These are phyloP conservation scores for Venusia cambrica DNA, from an alignment of 2,888 invertebrate species.

Conservation along the genomic window DNA sequence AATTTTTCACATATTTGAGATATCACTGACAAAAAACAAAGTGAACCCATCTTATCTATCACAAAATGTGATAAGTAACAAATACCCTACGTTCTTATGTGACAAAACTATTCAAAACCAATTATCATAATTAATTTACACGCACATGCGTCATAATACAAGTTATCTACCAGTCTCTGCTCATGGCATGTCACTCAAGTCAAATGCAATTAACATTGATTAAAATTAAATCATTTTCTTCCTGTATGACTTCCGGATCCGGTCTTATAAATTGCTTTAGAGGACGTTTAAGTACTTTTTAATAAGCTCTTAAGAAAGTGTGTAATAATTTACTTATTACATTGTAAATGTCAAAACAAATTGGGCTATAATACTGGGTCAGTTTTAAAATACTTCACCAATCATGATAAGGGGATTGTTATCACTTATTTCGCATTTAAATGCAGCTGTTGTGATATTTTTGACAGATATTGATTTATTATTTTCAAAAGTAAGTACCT, in stretches of 20 bases:
- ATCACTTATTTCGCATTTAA: conserved; percentile 4
- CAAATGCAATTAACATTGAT: conserved; percentile 31
- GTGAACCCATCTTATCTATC: too few relatives aligned
- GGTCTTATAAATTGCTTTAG: conserved; percentile 30
- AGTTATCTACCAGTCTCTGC: conserved; percentile 13
- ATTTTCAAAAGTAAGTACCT: too few relatives aligned
- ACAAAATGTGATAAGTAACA: too few relatives aligned
- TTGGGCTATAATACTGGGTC: conserved; percentile 17
- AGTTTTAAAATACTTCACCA: conserved; percentile 3
- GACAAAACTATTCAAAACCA: not conserved
- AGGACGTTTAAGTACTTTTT: conserved; percentile 16
- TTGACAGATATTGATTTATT: too few relatives aligned
- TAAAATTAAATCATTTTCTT: conserved; percentile 38
- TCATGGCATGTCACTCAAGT: conserved; percentile 28
- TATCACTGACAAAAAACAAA: too few relatives aligned
- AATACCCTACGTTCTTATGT: too few relatives aligned
- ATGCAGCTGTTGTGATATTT: too few relatives aligned
- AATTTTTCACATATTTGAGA: too few relatives aligned
- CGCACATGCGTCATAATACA: conserved; percentile 6
- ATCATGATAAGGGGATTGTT: conserved; percentile 3
- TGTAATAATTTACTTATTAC: conserved; percentile 11
- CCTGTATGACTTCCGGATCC: conserved; percentile 42
- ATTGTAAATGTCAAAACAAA: conserved; percentile 18
- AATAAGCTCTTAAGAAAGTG: conserved; percentile 13
- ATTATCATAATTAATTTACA: conserved; percentile 4